A percentile compares a stretch with the other conserved stretches of the same genome.
Conservation (phyloP, 2,113 vertebrate species). For the Caloenas nicobarica region DNA sequence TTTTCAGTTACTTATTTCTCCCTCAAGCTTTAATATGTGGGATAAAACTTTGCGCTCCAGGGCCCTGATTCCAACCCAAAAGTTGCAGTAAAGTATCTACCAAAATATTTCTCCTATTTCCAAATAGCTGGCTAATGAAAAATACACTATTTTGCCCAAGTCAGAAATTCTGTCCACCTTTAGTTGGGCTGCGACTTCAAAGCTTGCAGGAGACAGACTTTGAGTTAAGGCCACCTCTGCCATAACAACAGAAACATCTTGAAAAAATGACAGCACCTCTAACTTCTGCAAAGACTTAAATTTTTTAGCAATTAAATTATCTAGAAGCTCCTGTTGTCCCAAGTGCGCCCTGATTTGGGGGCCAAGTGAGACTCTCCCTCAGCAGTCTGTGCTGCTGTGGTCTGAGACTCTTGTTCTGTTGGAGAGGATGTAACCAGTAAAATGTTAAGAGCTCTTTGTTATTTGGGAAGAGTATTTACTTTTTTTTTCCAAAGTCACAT, state of each 20-base stretch:
- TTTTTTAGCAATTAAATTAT: not conserved
- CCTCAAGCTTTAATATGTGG: not conserved
- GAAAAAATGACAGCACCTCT: not conserved
- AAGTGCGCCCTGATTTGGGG: not conserved
- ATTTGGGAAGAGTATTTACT: not conserved
- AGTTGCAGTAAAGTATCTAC: not conserved
- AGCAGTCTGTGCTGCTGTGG: not conserved
- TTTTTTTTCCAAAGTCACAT: not conserved
- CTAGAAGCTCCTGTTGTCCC: not conserved
- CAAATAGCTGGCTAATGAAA: not conserved
- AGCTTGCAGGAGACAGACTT: not conserved
- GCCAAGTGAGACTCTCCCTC: not conserved
- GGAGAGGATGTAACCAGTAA: not conserved
- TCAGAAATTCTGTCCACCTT: not conserved
- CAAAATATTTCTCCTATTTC: not conserved
- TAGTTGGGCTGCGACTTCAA: not conserved
- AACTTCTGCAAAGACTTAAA: not conserved
- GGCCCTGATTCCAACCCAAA: not conserved
- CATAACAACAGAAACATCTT: not conserved
- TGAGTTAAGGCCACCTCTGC: not conserved
- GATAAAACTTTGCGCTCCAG: not conserved
- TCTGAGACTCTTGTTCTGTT: not conserved
- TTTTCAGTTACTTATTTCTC: not conserved
- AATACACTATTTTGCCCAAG: not conserved
- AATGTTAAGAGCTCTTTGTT: not conserved